Evolutionary conservation across 2,797 vertebrate species (phyloP).

Genomic region (Presbytis comata): DNA sequence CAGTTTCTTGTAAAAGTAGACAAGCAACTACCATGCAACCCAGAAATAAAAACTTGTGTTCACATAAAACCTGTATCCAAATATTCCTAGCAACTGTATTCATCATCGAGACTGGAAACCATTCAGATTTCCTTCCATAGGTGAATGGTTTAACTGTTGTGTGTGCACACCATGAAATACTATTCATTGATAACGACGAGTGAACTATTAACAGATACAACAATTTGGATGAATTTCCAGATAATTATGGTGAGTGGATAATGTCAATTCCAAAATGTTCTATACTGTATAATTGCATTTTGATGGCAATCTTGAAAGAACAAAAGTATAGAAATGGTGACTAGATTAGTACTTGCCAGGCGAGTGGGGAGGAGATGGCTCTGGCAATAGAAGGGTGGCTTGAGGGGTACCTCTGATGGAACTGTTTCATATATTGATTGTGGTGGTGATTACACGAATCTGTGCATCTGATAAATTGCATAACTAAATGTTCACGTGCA

Average conservation of each 20-base stretch:
- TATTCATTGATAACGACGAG: not conserved
- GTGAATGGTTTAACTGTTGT: not conserved
- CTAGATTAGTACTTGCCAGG: not conserved
- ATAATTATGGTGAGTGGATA: not conserved
- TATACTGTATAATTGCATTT: not conserved
- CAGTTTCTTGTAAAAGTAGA: not conserved
- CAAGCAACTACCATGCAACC: not conserved
- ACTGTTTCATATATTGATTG: not conserved
- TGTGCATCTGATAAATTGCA: not conserved
- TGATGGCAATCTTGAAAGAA: not conserved
- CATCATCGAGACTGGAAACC: not conserved
- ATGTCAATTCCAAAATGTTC: not conserved
- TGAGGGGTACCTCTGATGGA: not conserved
- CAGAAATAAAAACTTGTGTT: not conserved
- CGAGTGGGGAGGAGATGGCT: rapidly evolving
- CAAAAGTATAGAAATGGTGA: not conserved
- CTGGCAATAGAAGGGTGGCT: not conserved
- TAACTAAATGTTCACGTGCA: rapidly evolving
- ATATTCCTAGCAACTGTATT: not conserved
- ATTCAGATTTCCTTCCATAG: not conserved
- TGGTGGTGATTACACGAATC: not conserved
- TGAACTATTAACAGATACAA: not conserved
- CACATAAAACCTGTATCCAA: not conserved
- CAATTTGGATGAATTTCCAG: not conserved
- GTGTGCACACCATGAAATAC: not conserved